Evolutionary conservation across 2,888 invertebrate species (phyloP).

Genomic region (Plusia festucae): DNA sequence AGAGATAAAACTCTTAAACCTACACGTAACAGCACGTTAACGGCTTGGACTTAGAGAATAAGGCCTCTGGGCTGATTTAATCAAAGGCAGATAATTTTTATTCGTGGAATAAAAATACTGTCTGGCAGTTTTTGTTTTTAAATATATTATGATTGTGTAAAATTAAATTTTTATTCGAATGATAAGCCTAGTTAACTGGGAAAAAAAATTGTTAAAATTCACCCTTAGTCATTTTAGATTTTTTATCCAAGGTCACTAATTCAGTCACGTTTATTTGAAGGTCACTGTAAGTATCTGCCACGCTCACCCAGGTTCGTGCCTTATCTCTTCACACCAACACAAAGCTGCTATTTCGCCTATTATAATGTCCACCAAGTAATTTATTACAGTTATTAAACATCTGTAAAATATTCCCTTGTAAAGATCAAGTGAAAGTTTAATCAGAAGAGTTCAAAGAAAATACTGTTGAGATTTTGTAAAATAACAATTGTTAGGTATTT

Average conservation of each 20-base stretch:
- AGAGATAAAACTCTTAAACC: no score
- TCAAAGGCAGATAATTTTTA: no score
- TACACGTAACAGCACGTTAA: no score
- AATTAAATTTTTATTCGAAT: no score
- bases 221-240: neutral
- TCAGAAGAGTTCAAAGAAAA: constrained; percentile 8
- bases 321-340: constrained; percentile 66
- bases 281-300: constrained; percentile 62
- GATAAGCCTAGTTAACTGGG: no score
- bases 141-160: no score
- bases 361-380: constrained; percentile 61
- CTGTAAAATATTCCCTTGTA: constrained; percentile 31
- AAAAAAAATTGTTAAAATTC: no score
- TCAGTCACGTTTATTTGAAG: constrained; percentile 50
- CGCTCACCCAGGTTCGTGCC: constrained; percentile 63
- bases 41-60: no score
- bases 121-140: no score
- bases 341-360: constrained; percentile 65
- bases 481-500: neutral
- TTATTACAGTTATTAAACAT: constrained; percentile 53
- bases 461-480: constrained; percentile 7
- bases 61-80: no score
- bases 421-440: constrained; percentile 16
- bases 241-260: neutral
- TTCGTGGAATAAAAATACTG: no score